These are phyloP conservation scores for Clanis bilineata DNA, from an alignment of 2,888 invertebrate genomes.

Conservation along the genomic window DNA sequence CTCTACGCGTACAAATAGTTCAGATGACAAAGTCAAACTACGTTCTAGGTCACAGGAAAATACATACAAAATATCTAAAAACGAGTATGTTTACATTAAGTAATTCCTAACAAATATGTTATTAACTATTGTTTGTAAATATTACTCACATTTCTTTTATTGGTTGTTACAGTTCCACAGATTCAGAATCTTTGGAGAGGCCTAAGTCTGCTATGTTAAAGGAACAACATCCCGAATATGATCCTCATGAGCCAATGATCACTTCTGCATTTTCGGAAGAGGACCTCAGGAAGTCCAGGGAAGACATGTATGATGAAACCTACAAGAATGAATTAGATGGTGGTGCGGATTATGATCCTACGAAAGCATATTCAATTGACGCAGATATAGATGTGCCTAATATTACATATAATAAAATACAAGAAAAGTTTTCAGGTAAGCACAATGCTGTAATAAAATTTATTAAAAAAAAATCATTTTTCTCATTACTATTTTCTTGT, in stretches of 20 bases:
- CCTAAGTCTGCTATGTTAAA: conserved; percentile 75
- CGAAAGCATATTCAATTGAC: conserved; percentile 58
- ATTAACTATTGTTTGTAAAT: not conserved
- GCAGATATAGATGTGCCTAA: conserved; percentile 48
- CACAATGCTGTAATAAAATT: not conserved
- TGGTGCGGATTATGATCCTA: conserved; percentile 54
- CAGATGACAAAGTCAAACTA: conserved; percentile 54
- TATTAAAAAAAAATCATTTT: not conserved
- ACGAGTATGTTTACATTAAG: conserved; percentile 57
- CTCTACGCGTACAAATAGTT: conserved; percentile 45
- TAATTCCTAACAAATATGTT: not conserved
- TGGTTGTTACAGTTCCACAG: conserved; percentile 59
- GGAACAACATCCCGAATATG: conserved; percentile 73
- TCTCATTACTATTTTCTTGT: no score
- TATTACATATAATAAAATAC: conserved; percentile 44
- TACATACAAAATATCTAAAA: conserved; percentile 57
- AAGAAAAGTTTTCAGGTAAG: conserved; percentile 62
- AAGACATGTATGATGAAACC: conserved; percentile 66
- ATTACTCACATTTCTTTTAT: not conserved
- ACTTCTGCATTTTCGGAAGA: conserved; percentile 77
- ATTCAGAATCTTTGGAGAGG: conserved; percentile 72
- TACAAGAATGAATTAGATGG: conserved; percentile 61
- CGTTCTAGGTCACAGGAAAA: conserved; percentile 71
- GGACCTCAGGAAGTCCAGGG: conserved; percentile 68
- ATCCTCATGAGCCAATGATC: conserved; percentile 78